A percentile compares a stretch with the other conserved stretches of the same genome.
Evolutionary conservation across 2,888 invertebrate species (phyloP).

Genomic region (Sicus ferrugineus): DNA sequence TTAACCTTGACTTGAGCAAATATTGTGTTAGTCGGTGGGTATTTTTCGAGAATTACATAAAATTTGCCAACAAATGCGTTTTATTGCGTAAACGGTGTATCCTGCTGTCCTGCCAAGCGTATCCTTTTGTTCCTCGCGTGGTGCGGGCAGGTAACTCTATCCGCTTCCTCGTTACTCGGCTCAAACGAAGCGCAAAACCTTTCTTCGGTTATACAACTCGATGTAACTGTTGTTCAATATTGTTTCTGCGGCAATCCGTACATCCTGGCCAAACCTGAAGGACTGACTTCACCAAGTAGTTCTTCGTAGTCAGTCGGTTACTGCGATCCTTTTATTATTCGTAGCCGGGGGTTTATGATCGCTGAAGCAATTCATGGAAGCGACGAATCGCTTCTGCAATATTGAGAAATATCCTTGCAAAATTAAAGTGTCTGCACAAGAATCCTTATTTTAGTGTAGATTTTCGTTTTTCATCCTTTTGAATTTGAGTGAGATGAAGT

Average conservation of each 20-base stretch:
- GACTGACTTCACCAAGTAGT: background rate
- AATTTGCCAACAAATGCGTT: slow-evolving; percentile 6
- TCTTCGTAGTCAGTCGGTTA: background rate
- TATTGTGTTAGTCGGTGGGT: background rate
- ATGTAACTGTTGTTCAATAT: slow-evolving; percentile 35
- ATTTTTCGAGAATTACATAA: slow-evolving; percentile 6
- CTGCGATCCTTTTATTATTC: background rate
- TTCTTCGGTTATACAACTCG: slow-evolving; percentile 39
- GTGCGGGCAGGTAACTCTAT: slow-evolving; percentile 12
- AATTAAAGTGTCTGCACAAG: slow-evolving; percentile 21
- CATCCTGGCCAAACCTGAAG: background rate
- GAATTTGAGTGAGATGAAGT: background rate
- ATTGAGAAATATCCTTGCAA: slow-evolving; percentile 16
- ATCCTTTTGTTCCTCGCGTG: background rate
- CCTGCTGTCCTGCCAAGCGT: background rate
- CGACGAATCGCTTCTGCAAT: background rate
- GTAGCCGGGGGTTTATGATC: slow-evolving; percentile 10
- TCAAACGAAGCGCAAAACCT: background rate
- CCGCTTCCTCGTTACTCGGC: background rate
- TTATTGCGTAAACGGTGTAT: slow-evolving; percentile 38
- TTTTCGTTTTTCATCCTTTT: background rate
- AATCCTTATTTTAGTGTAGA: background rate
- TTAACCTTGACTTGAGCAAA: slow-evolving; percentile 12
- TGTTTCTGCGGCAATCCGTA: background rate
- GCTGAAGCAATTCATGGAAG: slow-evolving; percentile 23